A percentile compares a stretch with the other conserved stretches of the same genome.
These are phyloP conservation scores for Meteorus sp. DNA, from an alignment of 1,140 invertebrate species.

Conservation along the genomic window DNA sequence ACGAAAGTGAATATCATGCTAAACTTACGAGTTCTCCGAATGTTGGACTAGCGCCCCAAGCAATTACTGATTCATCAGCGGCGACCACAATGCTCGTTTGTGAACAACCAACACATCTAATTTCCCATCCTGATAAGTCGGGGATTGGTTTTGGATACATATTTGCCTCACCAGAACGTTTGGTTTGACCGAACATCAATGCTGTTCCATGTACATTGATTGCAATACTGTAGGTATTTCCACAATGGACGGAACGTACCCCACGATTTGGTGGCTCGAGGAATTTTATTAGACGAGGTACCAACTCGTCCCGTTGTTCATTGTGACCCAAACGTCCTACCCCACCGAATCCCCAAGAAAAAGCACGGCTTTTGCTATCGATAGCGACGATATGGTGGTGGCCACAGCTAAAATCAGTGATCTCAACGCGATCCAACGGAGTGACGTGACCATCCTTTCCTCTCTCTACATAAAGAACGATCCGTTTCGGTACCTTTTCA, in stretches of 20 bases:
- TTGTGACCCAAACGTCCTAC: constrained; percentile 91
- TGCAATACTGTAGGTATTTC: constrained; percentile 83
- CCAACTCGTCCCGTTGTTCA: constrained; percentile 87
- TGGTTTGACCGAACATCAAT: constrained; percentile 89
- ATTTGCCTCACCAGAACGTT: constrained; percentile 89
- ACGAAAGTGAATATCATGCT: neutral
- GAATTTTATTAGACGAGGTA: constrained; percentile 87
- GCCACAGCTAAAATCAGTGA: constrained; percentile 88
- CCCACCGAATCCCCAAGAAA: constrained; percentile 93
- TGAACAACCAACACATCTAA: constrained; percentile 78
- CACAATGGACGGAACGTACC: constrained; percentile 77
- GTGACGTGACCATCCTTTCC: constrained; percentile 82
- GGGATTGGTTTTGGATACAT: constrained; percentile 96
- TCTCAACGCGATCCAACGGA: constrained; percentile 82
- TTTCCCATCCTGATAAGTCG: constrained; percentile 88
- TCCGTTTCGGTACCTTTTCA: constrained; percentile 80
- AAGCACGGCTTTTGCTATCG: constrained; percentile 84
- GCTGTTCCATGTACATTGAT: constrained; percentile 78
- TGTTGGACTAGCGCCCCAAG: constrained; percentile 89
- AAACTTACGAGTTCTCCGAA: constrained; percentile 83
- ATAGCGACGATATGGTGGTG: constrained; percentile 89
- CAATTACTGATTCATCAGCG: constrained; percentile 87
- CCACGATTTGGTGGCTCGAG: constrained; percentile 84
- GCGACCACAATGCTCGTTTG: constrained; percentile 83
- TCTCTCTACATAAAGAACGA: constrained; percentile 86